phyloP scores from a whole-genome alignment of 2,888 invertebrate species.

The Megalurothrips usitatus region DNA sequence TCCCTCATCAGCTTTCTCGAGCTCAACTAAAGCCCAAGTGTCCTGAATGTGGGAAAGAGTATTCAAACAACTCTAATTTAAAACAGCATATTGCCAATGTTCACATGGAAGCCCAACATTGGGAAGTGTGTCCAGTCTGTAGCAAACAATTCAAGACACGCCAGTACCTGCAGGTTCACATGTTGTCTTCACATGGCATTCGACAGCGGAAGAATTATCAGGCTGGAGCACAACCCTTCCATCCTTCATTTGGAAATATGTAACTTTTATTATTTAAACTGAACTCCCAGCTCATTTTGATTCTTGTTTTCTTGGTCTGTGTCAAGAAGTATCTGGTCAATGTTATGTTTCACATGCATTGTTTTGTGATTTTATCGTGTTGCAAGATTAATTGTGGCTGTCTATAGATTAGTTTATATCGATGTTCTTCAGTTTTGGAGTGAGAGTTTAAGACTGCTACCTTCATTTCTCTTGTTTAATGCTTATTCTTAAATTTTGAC shows the following conservation, averaged over 20 bases:
- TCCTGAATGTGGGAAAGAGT: slow-evolving; percentile 63
- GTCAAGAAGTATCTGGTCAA: too few species aligned
- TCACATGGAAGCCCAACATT: slow-evolving; percentile 57
- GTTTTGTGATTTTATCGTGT: too few species aligned
- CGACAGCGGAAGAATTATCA: slow-evolving; percentile 52
- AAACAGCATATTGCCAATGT: slow-evolving; percentile 67
- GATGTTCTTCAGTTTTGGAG: too few species aligned
- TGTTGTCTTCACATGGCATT: slow-evolving; percentile 63
- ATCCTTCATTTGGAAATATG: not conserved
- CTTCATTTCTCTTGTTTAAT: too few species aligned
- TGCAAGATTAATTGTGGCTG: too few species aligned
- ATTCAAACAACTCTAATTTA: slow-evolving; percentile 64
- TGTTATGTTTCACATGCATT: too few species aligned
- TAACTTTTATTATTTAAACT: not conserved
- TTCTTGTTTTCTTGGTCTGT: too few species aligned
- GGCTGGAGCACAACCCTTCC: not conserved
- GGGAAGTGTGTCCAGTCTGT: slow-evolving; percentile 60
- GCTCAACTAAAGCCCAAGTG: slow-evolving; percentile 53
- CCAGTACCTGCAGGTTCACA: slow-evolving; percentile 66
- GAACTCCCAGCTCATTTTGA: too few species aligned
- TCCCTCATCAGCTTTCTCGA: slow-evolving; percentile 4
- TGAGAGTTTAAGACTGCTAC: too few species aligned
- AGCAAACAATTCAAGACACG: slow-evolving; percentile 64
- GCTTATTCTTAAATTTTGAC: too few species aligned
- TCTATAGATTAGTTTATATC: too few species aligned